Evolutionary conservation across 2,888 invertebrate genomes (phyloP), one percentile per base, ranked within the genome.

Genomic region (Cylloceria caligata): DNA sequence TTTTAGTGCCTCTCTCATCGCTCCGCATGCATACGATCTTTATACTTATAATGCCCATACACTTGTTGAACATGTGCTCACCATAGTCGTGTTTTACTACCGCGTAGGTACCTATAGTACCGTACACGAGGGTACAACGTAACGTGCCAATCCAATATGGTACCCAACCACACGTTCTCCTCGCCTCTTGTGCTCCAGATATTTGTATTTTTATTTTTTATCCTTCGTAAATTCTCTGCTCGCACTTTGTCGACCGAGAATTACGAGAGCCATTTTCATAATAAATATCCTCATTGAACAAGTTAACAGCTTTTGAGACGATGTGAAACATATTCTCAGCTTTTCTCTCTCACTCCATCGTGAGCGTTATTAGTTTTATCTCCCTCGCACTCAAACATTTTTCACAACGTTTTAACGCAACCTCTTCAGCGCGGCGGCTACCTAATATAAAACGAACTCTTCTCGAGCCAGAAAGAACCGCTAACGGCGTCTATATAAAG

Each of bases 221-320:
- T 52, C 49, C 64, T 71, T 64, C 71, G 64, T 45, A 71, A 55
- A 72, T 68, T 60, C 42, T 24, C 47, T 69, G 67, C 74, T 75
- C 72, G 64, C 81, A 81, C 76, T 74, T 67, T 55, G 75, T 67
- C 57, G 67, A 75, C 42, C 65, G 68, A 73, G 69, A 86, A 76
- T 87, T 88, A 85, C 84, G 85, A 87, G 84, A 75, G 75, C 83
- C 84, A 84, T 86, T 86, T 83, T 21, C 49, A 80, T 75, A 62
- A 76, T 60, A 72, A 81, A 81, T 67, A 65, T 68, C 67, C 34
- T 16, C 47, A 67, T 67, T 34, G 67, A 62, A 62, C 27, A 55
- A 80, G 71, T 80, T 80, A 76, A 75, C 57, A 39, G 49, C 71
- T 76, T 49, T n/a, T n/a, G n/a, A n/a, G n/a, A n/a, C n/a, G n/a